Conservation (phyloP, 2,888 invertebrate species). For the Metalampra italica region DNA sequence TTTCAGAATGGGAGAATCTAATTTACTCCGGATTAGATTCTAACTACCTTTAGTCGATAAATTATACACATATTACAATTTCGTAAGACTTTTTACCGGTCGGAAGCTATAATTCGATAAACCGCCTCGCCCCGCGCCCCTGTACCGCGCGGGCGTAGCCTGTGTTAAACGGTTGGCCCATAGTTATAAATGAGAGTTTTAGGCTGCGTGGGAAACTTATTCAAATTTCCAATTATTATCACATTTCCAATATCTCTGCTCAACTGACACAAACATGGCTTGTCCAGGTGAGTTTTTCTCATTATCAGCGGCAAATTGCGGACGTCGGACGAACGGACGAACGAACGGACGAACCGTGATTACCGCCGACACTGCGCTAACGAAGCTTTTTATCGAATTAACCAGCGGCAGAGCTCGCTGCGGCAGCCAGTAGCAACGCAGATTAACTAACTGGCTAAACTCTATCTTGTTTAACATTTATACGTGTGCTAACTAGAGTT, state of each 20-base stretch:
- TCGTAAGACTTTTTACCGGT: too few relatives aligned
- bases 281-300: slow-evolving; percentile 21
- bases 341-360: slow-evolving; percentile 17
- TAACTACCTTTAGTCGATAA: too few relatives aligned
- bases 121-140: too few relatives aligned
- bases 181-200: too few relatives aligned
- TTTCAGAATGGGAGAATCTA: too few relatives aligned
- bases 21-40: too few relatives aligned
- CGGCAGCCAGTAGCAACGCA: not conserved
- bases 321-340: slow-evolving; percentile 13
- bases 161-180: too few relatives aligned
- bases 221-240: too few relatives aligned
- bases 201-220: too few relatives aligned
- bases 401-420: slow-evolving; percentile 1
- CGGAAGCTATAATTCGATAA: not conserved
- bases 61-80: too few relatives aligned
- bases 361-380: slow-evolving; percentile 24
- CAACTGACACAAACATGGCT: not conserved
- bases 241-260: too few relatives aligned
- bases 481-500: not conserved
- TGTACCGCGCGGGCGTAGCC: too few relatives aligned
- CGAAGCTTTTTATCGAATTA: slow-evolving; percentile 28
- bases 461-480: not conserved
- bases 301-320: slow-evolving; percentile 26
- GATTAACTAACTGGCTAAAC: not conserved